Evolutionary conservation across 2,113 vertebrate species (phyloP), one percentile per base, ranked within the genome.

Genomic region (Callorhinus ursinus): DNA sequence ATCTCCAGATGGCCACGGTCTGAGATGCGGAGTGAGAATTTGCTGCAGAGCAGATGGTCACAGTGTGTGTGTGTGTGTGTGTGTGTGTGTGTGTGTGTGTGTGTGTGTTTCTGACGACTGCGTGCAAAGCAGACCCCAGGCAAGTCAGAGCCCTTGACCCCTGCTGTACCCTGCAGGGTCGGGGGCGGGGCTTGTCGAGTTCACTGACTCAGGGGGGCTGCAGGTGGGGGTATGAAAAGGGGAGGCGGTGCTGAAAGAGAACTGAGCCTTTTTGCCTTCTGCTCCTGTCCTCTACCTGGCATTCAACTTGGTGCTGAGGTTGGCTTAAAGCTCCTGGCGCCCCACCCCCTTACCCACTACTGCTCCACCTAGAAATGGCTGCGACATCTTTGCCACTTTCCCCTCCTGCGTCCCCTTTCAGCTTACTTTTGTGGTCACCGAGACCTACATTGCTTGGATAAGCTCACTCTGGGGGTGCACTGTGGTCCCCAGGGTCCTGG

Each of bases 351-450:
- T 31, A 36, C n/a, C 28, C 7, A 15, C 28, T 36, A 19, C 39
- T n/a, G 6, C 10, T 57, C 9, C 6, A 16, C 7, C 21, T 51
- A 7, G 46, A 80, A 74, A 71, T 36, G n/a, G 57, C 77, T n/a
- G 59, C 33, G 36, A 15, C 46, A 6, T 49, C 63, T 24, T 63
- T 12, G 36, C 55, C 49, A 49, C 14, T 11, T 19, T 16, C 15
- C 7, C 57, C 4, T 26, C 14, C 24, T 0, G 4, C 5, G 3
- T 16, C 26, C 14, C 57, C 14, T 16, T 0, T 26, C 9, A 76
- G 51, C 28, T 77, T 33, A 7, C 59, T 59, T 84, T 7, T 36
- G 31, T 53, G 49, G 53, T 24, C 74, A 15, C 57, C 0, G 19
- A 59, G 65, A 51, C 65, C 57, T 14, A 1, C 13, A 0, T 9